Base-by-base conservation (phyloP, 1,140 invertebrate species). In the Diorhabda carinulata region DNA sequence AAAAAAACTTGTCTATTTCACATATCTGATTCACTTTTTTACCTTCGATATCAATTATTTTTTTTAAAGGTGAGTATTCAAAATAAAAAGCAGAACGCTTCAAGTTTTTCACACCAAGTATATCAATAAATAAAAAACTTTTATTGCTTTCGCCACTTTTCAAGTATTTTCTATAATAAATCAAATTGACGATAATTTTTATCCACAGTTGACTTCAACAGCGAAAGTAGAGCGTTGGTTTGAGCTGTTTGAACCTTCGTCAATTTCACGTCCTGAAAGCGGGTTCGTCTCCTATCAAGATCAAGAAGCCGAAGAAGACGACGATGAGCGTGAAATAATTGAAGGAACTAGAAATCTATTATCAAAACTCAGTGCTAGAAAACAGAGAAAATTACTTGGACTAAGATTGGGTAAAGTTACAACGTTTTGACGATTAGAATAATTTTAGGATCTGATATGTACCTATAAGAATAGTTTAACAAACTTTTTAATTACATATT, bases 171-270 rank as follows among this genome's bases (percentile, higher is more conserved):
- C 52, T 56, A 56, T 56, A 56, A 7, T 7, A 56, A 56, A 56
- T 56, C 52, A 7, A 56, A 56, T 56, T 56, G 6, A 56, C 6
- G 52, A 56, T 7, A 6, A 56, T 56, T 56, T 7, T 56, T 56
- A n/a, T 56, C n/a, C 52, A 25, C 25, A 91, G 89, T 81, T 91
- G 74, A 88, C 87, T 73, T 87, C 89, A 65, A 85, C 85, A 68
- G 89, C 88, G 45, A 91, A 91, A 82, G 88, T 91, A 75, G 87
- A 89, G 71, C 84, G 89, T 57, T 91, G 89, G 89, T 91, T 91
- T 77, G 88, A 89, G 69, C 84, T 89, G 69, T 79, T 89, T 43
- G 87, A 86, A 25, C 83, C 87, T 25, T 76, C 84, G 60, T 86
- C 86, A 4, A 81, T 90, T 59, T 90, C 89, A 9, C 80, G 89